Evolutionary conservation across 2,797 vertebrate genomes (phyloP), one percentile per base, ranked within the genome.

Genomic region (Schizopygopsis malacanthus): DNA sequence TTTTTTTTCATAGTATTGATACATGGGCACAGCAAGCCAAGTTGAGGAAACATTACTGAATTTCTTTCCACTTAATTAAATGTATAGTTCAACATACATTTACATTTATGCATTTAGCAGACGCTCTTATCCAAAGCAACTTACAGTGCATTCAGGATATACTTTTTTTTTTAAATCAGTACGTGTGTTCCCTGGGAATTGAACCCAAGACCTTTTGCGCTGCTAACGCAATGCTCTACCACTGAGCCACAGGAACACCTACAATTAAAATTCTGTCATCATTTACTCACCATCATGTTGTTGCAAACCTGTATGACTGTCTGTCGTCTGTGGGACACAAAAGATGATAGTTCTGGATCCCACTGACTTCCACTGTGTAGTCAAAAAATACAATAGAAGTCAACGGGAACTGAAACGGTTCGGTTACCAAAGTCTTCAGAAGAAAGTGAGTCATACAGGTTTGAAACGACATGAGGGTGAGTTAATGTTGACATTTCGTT

Each of bases 301-400:
- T 28, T 33, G 13, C 25, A 65, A 65, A 65, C 63, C 63, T 65
- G 25, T 65, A 16, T 33, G 61, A 65, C 61, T 65, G 61, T 63
- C 25, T 65, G 25, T 65, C 61, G 6, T 65, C 28, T 65, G 63
- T 65, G 63, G 28, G 25, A 16, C 15, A 65, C 63, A 65, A 65
- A 65, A 65, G 63, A 33, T 65, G 28, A 65, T 65, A 33, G 25
- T 33, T 65, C 28, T 16, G 15, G 63, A 65, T 65, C 63, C 63
- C 63, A 65, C 15, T 65, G 63, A 65, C 63, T 65, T 33, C 25
- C 25, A 65, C 28, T 65, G 28, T 33, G 25, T 65, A 15, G 25
- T 65, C 63, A 65, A 65, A 33, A 65, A 33, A 65, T 33, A 65
- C 61, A 65, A 65, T 33, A 33, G 61, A 65, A 65, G 61, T 33